Evolutionary conservation across 2,797 vertebrate species (phyloP), one percentile per base, ranked within the genome.

Genomic region (Microctenopoma steveboyesi): DNA sequence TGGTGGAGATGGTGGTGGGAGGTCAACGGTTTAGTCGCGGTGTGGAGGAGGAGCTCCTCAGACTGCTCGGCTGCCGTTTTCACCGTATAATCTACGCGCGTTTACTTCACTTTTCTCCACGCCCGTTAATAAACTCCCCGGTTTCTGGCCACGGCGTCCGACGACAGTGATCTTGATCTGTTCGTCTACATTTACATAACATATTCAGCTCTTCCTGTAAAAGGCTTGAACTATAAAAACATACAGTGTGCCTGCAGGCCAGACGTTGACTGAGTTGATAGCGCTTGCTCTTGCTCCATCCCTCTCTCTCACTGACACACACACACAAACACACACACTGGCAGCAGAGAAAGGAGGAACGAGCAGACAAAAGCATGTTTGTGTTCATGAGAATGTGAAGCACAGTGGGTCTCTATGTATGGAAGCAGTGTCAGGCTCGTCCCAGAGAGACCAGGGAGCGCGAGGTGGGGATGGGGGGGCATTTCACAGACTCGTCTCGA

Each of bases 341-440:
- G 46, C 74, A 71, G 65, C 72, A 57, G 57, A 67, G 67, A 33
- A 85, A 81, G 80, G 78, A 78, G 74, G 52, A 86, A 15, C 59
- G 2, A 60, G 72, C 62, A 86, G 82, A 93, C 92, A 93, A 93
- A 92, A 90, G 88, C 86, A 82, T 83, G 87, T 88, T 87, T 92
- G 89, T 93, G 91, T 85, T 72, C 82, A 83, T 83, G 88, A 88
- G 88, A 92, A 91, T 90, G 88, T 72, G 87, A 87, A 78, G 84
- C 86, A 91, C 90, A 91, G 87, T 90, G 88, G 86, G 71, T 83
- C 87, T 88, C 88, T 91, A 82, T 90, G 87, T 84, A 76, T 79
- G 85, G 84, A 78, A 62, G 74, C 89, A 76, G 86, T 91, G 88
- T 87, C 91, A 84, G 82, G 82, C 89, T 84, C 65, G 80, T 90